These are phyloP conservation scores for Adineta ricciae DNA, from an alignment of 2,888 invertebrate genomes.

Conservation along the genomic window DNA sequence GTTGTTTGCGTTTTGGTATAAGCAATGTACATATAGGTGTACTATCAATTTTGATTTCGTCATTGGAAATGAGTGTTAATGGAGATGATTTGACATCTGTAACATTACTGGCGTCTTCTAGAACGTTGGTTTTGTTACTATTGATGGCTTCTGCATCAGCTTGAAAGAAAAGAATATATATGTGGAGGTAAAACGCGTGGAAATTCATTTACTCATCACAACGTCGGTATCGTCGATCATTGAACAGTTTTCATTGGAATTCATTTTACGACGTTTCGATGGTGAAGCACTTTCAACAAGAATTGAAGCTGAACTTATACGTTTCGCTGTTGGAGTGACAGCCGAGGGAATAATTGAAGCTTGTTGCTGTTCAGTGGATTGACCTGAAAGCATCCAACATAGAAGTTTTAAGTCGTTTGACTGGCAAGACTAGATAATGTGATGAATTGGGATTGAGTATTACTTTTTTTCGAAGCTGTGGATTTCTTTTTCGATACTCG, in stretches of 20 bases:
- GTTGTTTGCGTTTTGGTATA: background rate
- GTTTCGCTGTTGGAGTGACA: background rate
- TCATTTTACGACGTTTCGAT: conserved; percentile 10
- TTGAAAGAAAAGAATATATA: background rate
- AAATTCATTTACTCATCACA: background rate
- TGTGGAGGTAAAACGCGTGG: too few species aligned
- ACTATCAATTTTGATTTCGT: background rate
- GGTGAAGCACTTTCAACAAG: background rate
- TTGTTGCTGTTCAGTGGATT: background rate
- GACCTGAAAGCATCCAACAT: background rate
- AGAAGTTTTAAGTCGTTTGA: too few species aligned
- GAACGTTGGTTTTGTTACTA: background rate
- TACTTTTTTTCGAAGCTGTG: background rate
- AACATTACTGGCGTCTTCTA: conserved; percentile 1
- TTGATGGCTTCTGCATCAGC: background rate
- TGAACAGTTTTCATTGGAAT: background rate
- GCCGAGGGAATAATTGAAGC: background rate
- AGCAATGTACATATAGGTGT: conserved; percentile 2
- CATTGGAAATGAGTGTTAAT: background rate
- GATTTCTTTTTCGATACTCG: background rate
- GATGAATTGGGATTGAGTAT: background rate
- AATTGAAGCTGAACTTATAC: background rate
- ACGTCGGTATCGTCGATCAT: background rate
- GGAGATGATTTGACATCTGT: background rate
- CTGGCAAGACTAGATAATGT: too few species aligned